Percentiles rank a stretch among this genome's conserved stretches.
Evolutionary conservation across 2,113 vertebrate genomes (phyloP).

Genomic region (Phaethon lepturus): DNA sequence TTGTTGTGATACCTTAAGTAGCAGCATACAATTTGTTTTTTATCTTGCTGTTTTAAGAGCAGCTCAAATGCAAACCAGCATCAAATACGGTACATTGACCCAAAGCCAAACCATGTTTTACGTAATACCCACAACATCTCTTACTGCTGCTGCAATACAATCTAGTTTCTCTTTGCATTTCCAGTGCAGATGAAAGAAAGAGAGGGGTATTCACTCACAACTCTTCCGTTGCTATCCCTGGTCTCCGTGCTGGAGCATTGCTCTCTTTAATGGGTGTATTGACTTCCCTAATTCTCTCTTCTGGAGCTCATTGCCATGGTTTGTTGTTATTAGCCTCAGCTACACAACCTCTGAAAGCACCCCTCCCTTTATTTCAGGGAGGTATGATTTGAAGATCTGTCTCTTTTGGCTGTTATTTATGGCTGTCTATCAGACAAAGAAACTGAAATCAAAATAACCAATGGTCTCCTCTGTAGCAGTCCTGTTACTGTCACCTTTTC

Average conservation of each 20-base stretch:
- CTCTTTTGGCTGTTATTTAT: background rate
- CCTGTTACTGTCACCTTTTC: background rate
- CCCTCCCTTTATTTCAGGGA: background rate
- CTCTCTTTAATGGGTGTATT: background rate
- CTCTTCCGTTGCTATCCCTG: background rate
- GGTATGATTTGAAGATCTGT: background rate
- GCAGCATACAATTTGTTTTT: background rate
- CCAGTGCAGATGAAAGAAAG: background rate
- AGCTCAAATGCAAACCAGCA: background rate
- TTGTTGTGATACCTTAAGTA: background rate
- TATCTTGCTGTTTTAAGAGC: background rate
- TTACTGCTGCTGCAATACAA: background rate
- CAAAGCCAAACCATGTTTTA: background rate
- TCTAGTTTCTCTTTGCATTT: background rate
- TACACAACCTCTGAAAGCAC: background rate
- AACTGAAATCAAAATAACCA: background rate
- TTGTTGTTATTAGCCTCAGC: background rate
- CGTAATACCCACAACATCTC: background rate
- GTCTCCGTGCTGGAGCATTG: background rate
- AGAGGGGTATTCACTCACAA: background rate
- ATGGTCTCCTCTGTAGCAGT: background rate
- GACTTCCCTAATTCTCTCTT: background rate
- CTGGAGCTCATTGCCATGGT: background rate
- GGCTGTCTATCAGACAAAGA: slow-evolving; percentile 5
- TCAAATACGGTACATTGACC: background rate